Percentiles rank a stretch among this genome's conserved stretches.
phyloP scores from a whole-genome alignment of 1,140 invertebrate genomes.

The Meloidogyne chitwoodi region DNA sequence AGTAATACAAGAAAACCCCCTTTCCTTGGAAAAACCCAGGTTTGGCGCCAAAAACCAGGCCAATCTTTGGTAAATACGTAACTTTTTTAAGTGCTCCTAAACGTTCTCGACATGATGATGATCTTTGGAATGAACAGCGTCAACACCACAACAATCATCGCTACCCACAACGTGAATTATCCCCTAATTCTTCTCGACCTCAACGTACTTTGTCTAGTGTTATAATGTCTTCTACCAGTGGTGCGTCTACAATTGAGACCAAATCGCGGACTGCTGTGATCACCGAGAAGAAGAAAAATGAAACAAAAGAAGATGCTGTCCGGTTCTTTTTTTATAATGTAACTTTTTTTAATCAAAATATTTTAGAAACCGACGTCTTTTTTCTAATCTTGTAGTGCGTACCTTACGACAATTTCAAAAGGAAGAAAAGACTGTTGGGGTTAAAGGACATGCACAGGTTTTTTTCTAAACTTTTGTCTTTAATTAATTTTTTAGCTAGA shows the following conservation, averaged over 20 bases:
- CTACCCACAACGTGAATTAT: constrained; percentile 10
- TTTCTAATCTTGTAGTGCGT: constrained; percentile 79
- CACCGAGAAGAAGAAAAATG: constrained; percentile 36
- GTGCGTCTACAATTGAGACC: constrained; percentile 35
- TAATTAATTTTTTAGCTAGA: constrained; percentile 67
- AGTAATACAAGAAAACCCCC: no score
- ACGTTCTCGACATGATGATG: constrained; percentile 10
- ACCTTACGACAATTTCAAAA: constrained; percentile 89
- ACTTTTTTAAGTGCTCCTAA: constrained; percentile 13
- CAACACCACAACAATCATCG: neutral
- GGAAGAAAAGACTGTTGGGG: constrained; percentile 72
- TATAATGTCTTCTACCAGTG: constrained; percentile 17
- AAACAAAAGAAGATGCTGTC: constrained; percentile 33
- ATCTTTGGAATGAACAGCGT: neutral
- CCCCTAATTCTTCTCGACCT: constrained; percentile 1
- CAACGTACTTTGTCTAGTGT: constrained; percentile 38
- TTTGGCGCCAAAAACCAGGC: no score
- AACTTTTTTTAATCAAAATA: neutral
- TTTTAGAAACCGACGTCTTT: constrained; percentile 80
- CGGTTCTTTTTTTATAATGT: constrained; percentile 14
- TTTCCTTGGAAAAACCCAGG: no score
- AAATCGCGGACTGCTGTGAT: constrained; percentile 37
- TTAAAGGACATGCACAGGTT: constrained; percentile 28
- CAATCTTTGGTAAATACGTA: no score
- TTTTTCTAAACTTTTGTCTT: neutral